Evolutionary conservation across 2,888 invertebrate genomes (phyloP), one percentile per base, ranked within the genome.

Genomic region (Ochropleura plecta): DNA sequence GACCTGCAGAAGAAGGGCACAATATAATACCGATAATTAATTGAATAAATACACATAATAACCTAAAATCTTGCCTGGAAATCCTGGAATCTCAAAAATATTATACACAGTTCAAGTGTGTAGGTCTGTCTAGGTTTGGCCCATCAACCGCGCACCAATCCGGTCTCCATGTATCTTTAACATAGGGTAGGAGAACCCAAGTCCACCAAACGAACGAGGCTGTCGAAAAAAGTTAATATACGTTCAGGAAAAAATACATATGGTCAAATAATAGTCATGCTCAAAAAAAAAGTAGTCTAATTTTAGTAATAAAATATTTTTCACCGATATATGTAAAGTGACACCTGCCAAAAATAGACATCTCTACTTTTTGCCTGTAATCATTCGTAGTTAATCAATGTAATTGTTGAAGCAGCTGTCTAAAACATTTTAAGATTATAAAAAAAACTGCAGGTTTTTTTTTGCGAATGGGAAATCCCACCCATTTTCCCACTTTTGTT

Each of bases 391-490:
- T 49, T 73, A 18, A 60, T 62, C 12, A 44, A 62, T 62, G 60
- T 62, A 71, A 75, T 73, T 59, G 71, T 67, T 64, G 64, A 68
- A 2, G 16, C 78, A 83, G 86, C 1, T 10, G 40, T 79, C 7
- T 49, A 20, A 65, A 87, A 88, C 85, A 83, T 78, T 84, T 81
- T 71, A 57, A 55, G 12, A 18, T 9, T n/a, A 10, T 42, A 30
- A 16, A 40, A 42, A 60, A 42, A 42, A 9, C 18, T 42, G 40
- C 16, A 30, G 30, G 30, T 30, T 30, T 30, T 2, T 30, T 30
- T 30, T 30, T 30, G 30, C 30, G 30, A 3, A 3, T 30, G 30
- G 30, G 30, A 30, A 30, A 30, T 30, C 30, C 30, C 30, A 30
- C 30, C 30, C 30, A 30, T 30, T 1, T 30, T 30, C 30, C 30